Percentiles rank a stretch among this genome's conserved stretches.
These are phyloP conservation scores for Rhincodon typus DNA, from an alignment of 2,797 vertebrate genomes.

Conservation along the genomic window DNA sequence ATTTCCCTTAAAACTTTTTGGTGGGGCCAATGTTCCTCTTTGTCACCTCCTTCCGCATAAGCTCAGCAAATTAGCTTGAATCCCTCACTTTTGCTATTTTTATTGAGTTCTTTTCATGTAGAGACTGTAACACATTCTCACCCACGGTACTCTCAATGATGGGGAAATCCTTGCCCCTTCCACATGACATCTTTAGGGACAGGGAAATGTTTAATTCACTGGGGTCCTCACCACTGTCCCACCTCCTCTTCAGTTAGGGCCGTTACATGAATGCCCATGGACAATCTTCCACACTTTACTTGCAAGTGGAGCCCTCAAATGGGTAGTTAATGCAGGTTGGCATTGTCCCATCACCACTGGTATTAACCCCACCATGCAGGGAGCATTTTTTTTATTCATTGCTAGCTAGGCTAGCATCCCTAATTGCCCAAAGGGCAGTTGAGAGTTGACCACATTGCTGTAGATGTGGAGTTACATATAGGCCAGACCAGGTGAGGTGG, in stretches of 20 bases:
- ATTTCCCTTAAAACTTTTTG: neutral
- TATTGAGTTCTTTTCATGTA: neutral
- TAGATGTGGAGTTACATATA: too few relatives aligned
- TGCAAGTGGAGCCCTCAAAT: neutral
- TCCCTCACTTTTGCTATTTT: neutral
- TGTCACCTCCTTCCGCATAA: neutral
- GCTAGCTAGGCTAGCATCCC: too few relatives aligned
- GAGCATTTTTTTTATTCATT: too few relatives aligned
- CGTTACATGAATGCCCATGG: neutral
- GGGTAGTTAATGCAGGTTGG: too few relatives aligned
- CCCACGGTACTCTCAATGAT: neutral
- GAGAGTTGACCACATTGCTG: too few relatives aligned
- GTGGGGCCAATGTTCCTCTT: neutral
- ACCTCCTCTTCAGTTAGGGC: neutral
- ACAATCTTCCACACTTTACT: neutral
- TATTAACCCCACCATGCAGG: too few relatives aligned
- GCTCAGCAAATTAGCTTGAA: neutral
- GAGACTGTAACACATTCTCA: neutral
- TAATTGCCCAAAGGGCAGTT: too few relatives aligned
- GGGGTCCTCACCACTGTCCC: neutral
- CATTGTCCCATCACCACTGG: too few relatives aligned
- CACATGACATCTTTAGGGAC: neutral
- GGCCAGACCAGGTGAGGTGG: too few relatives aligned
- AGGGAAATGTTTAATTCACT: too few relatives aligned
- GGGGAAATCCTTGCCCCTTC: neutral